Conservation (phyloP, 1,140 invertebrate species). For the Penaeus vannamei region DNA sequence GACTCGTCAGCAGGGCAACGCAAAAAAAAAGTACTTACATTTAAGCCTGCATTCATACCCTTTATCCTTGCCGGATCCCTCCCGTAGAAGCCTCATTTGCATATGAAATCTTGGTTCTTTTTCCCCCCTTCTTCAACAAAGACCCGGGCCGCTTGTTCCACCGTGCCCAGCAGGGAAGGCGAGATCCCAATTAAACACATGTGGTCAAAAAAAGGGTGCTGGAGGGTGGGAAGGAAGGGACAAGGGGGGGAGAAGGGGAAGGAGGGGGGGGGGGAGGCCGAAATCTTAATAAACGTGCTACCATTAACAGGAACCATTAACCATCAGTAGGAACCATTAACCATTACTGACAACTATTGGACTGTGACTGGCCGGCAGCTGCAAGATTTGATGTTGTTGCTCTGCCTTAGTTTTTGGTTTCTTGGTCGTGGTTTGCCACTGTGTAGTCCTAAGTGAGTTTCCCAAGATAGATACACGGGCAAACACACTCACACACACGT, state of each 20-base stretch:
- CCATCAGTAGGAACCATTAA: constrained; percentile 17
- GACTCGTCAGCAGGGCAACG: no score
- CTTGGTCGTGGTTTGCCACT: no score
- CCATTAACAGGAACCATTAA: no score
- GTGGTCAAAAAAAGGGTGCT: constrained; percentile 20
- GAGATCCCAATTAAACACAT: constrained; percentile 41
- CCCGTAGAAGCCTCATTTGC: constrained; percentile 45
- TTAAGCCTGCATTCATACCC: constrained; percentile 37
- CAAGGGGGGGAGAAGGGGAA: background rate
- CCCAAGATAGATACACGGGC: no score
- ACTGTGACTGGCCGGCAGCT: no score
- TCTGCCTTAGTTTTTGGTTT: no score
- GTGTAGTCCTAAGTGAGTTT: no score
- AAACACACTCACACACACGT: no score
- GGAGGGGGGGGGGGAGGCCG: background rate
- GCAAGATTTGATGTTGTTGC: no score
- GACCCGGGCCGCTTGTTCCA: background rate
- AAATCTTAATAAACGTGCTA: background rate
- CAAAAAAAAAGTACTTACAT: constrained; percentile 43
- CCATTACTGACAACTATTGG: constrained; percentile 21
- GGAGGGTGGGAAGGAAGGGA: background rate
- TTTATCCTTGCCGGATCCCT: constrained; percentile 31
- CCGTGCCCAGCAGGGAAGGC: constrained; percentile 34
- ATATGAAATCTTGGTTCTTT: constrained; percentile 60
- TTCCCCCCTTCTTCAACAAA: constrained; percentile 35